Conservation (phyloP, 1,140 invertebrate species). For the Nasonia longicornis region DNA sequence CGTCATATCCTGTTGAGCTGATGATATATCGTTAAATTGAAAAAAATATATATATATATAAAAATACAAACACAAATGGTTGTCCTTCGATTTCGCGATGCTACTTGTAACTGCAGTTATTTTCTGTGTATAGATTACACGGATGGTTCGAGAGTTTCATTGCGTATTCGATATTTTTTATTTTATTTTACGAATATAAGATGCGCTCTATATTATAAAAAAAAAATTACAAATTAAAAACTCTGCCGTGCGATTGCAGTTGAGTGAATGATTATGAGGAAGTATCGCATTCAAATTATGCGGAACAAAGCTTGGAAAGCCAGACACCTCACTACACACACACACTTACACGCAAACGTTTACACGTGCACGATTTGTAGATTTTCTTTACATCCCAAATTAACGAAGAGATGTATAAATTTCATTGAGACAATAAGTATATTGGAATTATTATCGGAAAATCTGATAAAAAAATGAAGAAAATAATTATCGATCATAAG, state of each 20-base stretch:
- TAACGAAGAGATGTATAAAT: neutral
- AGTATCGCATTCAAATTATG: constrained; percentile 2
- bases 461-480: neutral
- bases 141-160: neutral
- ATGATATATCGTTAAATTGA: neutral
- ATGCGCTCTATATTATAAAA: constrained; percentile 5
- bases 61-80: constrained; percentile 8
- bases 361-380: neutral
- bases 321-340: neutral
- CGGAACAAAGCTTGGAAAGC: neutral
- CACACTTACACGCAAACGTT: neutral
- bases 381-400: neutral
- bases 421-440: constrained; percentile 34
- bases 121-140: neutral
- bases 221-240: neutral
- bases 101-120: constrained; percentile 3
- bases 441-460: constrained; percentile 5
- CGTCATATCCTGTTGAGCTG: constrained; percentile 1
- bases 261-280: constrained; percentile 11
- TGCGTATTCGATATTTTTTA: neutral
- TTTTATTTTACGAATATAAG: constrained; percentile 17
- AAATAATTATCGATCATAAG: neutral
- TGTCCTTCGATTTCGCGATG: neutral
- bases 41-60: neutral
- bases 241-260: constrained; percentile 7